These are phyloP conservation scores for Acanthaster planci DNA, from an alignment of 35 echinoderm and acorn worm species.

Conservation along the genomic window DNA sequence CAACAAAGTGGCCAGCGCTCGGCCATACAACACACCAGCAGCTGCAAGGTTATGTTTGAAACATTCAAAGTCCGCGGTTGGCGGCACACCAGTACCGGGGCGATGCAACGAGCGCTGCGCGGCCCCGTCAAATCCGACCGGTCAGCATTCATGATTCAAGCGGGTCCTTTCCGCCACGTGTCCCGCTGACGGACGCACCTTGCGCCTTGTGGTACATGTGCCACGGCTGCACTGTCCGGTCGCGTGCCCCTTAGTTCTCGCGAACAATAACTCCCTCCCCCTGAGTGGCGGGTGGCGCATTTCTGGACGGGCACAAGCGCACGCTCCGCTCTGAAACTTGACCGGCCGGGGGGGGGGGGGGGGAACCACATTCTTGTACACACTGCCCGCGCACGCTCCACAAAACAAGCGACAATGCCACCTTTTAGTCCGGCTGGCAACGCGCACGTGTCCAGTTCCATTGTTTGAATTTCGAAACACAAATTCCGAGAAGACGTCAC, in stretches of 20 bases:
- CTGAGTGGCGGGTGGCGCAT: background rate
- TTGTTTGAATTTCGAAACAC: constrained; percentile 33
- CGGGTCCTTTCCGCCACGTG: constrained; percentile 4
- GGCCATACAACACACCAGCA: no score
- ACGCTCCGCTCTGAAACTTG: constrained; percentile 12
- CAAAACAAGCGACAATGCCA: background rate
- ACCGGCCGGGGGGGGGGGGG: background rate
- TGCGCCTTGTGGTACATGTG: background rate
- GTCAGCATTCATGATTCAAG: background rate
- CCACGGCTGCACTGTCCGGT: background rate
- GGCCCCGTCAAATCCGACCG: no score
- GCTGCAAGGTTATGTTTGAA: no score
- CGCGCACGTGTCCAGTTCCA: background rate
- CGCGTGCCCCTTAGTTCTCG: constrained; percentile 3
- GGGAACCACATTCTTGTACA: constrained; percentile 9
- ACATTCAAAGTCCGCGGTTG: no score
- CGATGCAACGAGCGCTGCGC: no score
- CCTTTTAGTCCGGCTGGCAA: constrained; percentile 12
- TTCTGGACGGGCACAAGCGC: background rate
- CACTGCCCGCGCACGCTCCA: background rate
- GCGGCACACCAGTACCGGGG: no score
- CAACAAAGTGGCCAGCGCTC: no score
- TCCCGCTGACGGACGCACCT: background rate
- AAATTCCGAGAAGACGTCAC: constrained; percentile 7
- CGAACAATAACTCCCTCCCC: background rate